phyloP scores from a whole-genome alignment of 2,888 invertebrate species.

The Netelia fuscicornis region DNA sequence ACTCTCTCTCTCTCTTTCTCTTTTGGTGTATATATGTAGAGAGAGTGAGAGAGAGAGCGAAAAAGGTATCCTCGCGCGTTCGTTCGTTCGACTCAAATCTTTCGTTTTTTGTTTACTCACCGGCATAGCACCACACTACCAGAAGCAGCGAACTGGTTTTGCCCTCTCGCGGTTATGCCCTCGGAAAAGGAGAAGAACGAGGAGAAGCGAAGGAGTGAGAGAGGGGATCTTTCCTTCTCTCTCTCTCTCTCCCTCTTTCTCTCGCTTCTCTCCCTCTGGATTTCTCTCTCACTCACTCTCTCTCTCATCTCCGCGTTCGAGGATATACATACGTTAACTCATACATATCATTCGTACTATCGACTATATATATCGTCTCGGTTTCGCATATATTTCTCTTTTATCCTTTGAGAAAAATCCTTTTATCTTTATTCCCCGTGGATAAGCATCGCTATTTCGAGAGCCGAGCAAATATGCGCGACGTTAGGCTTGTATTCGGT shows the following conservation, averaged over 20 bases:
- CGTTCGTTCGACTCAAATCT: slow-evolving; percentile 71
- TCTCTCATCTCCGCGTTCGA: slow-evolving; percentile 47
- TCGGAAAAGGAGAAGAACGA: slow-evolving; percentile 69
- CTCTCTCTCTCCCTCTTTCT: not conserved
- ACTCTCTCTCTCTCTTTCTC: slow-evolving; percentile 67
- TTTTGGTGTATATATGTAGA: slow-evolving; percentile 18
- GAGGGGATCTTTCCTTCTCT: slow-evolving; percentile 53
- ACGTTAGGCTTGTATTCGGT: slow-evolving; percentile 42
- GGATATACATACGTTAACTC: slow-evolving; percentile 33
- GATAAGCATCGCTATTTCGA: slow-evolving; percentile 72
- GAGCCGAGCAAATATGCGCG: slow-evolving; percentile 71
- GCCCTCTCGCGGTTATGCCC: slow-evolving; percentile 78
- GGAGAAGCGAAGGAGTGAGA: slow-evolving; percentile 49
- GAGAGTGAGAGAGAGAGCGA: slow-evolving; percentile 30
- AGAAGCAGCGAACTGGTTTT: slow-evolving; percentile 83
- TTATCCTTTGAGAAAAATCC: slow-evolving; percentile 47
- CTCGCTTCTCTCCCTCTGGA: slow-evolving; percentile 55
- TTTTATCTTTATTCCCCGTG: slow-evolving; percentile 42
- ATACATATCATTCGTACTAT: slow-evolving; percentile 29
- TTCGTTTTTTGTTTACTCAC: slow-evolving; percentile 84
- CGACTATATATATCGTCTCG: slow-evolving; percentile 13
- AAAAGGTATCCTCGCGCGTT: slow-evolving; percentile 66
- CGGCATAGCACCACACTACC: slow-evolving; percentile 66
- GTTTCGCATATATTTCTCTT: slow-evolving; percentile 47
- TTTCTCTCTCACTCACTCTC: slow-evolving; percentile 63